Percentiles rank a stretch among this genome's conserved stretches.
phyloP scores from a whole-genome alignment of 1,140 invertebrate genomes.

The Zaprionus ornatus region DNA sequence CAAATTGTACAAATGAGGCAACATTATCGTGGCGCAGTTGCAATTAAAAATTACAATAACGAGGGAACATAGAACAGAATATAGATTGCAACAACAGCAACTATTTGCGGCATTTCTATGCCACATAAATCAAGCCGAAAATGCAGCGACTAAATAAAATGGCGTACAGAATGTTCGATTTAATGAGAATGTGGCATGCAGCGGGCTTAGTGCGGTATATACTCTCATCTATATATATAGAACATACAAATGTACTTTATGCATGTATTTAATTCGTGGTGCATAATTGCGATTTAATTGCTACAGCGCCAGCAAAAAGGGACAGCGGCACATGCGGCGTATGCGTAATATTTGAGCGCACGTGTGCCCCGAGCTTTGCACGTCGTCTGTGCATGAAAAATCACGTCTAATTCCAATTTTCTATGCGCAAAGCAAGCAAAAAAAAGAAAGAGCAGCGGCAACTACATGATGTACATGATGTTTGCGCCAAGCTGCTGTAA shows the following conservation, averaged over 20 bases:
- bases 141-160: slow-evolving; percentile 35
- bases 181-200: slow-evolving; percentile 44
- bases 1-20: slow-evolving; percentile 32
- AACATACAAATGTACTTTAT: background rate
- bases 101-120: slow-evolving; percentile 12
- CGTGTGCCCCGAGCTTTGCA: slow-evolving; percentile 11
- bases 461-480: background rate
- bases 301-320: slow-evolving; percentile 1
- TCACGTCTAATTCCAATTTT: slow-evolving; percentile 45
- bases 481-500: background rate
- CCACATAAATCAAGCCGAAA: slow-evolving; percentile 37
- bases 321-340: slow-evolving; percentile 27
- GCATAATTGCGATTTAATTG: slow-evolving; percentile 65
- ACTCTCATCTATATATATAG: background rate
- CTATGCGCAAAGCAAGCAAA: slow-evolving; percentile 1
- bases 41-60: slow-evolving; percentile 30
- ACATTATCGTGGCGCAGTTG: slow-evolving; percentile 20
- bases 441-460: background rate
- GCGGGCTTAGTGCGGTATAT: background rate
- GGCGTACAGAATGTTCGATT: slow-evolving; percentile 34
- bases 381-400: slow-evolving; percentile 43
- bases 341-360: slow-evolving; percentile 30
- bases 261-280: slow-evolving; percentile 39
- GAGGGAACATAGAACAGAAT: too few species aligned
- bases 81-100: background rate